These are phyloP conservation scores for Odontamblyopus rebecca DNA, from an alignment of 2,797 vertebrate species.

Conservation along the genomic window DNA sequence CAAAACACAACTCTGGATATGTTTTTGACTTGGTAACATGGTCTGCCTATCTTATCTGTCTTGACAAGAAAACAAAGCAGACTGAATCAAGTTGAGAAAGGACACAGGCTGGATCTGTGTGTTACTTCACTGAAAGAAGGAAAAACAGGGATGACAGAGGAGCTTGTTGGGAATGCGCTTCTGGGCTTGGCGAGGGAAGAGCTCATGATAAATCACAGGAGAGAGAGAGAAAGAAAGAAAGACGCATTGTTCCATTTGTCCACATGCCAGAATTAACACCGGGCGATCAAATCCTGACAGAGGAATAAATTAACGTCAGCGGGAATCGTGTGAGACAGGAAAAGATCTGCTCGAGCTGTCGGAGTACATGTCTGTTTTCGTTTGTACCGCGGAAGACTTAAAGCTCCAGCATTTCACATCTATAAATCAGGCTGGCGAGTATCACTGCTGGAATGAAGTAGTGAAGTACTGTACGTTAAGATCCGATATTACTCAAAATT, in stretches of 20 bases:
- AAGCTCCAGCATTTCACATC: conserved; percentile 58
- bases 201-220: conserved; percentile 53
- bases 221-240: conserved; percentile 44
- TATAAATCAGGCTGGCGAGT: conserved; percentile 68
- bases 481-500: too few species aligned
- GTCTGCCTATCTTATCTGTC: not conserved
- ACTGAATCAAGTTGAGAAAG: conserved; percentile 10
- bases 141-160: conserved; percentile 20
- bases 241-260: conserved; percentile 57
- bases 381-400: conserved; percentile 61
- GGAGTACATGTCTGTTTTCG: conserved; percentile 62
- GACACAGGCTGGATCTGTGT: conserved; percentile 2
- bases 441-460: conserved; percentile 6
- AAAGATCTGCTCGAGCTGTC: conserved; percentile 57
- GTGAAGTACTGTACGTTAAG: too few species aligned
- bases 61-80: conserved; percentile 10
- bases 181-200: conserved; percentile 30
- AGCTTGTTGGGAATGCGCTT: conserved; percentile 35
- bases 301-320: conserved; percentile 61
- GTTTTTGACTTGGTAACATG: too few species aligned
- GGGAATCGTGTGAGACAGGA: conserved; percentile 48
- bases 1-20: too few species aligned
- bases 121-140: conserved; percentile 7
- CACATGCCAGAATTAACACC: conserved; percentile 53
- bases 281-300: conserved; percentile 59